These are phyloP conservation scores for Ptychochromis oligacanthus DNA, from an alignment of 2,113 vertebrate species.

Conservation along the genomic window DNA sequence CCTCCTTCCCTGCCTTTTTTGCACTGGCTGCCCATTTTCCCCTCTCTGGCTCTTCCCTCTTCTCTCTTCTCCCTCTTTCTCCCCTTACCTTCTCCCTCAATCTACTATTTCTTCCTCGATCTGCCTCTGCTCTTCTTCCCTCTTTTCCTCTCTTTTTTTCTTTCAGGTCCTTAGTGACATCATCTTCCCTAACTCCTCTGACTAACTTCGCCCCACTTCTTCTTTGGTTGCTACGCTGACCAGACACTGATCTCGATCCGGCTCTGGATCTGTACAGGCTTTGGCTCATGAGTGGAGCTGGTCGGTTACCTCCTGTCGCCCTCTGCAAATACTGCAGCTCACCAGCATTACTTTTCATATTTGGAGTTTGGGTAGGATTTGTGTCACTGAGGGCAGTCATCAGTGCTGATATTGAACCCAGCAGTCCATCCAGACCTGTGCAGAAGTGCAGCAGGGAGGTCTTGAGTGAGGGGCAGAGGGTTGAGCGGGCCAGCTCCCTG, in stretches of 20 bases:
- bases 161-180: conserved; percentile 20
- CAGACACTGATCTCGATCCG: conserved; percentile 8
- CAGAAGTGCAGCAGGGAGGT: conserved; percentile 92
- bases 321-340: conserved; percentile 48
- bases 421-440: conserved; percentile 90
- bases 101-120: conserved; percentile 36
- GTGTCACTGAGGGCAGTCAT: conserved; percentile 92
- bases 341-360: neutral
- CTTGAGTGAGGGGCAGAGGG: conserved; percentile 88
- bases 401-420: conserved; percentile 91
- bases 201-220: conserved; percentile 37
- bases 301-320: conserved; percentile 25
- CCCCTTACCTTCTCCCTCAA: conserved; percentile 60
- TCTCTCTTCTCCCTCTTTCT: conserved; percentile 66
- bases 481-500: conserved; percentile 86
- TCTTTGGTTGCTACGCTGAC: conserved; percentile 47
- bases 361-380: conserved; percentile 71
- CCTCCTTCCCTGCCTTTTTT: conserved; percentile 12
- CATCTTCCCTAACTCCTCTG: conserved; percentile 58
- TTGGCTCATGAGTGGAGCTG: conserved; percentile 72
- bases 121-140: conserved; percentile 45
- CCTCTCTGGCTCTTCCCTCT: conserved; percentile 61
- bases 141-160: conserved; percentile 58
- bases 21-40: conserved; percentile 11
- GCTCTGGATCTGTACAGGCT: conserved; percentile 53